Base-by-base conservation (phyloP, 2,888 invertebrate genomes). In the Hirtodrosophila trivittata region DNA sequence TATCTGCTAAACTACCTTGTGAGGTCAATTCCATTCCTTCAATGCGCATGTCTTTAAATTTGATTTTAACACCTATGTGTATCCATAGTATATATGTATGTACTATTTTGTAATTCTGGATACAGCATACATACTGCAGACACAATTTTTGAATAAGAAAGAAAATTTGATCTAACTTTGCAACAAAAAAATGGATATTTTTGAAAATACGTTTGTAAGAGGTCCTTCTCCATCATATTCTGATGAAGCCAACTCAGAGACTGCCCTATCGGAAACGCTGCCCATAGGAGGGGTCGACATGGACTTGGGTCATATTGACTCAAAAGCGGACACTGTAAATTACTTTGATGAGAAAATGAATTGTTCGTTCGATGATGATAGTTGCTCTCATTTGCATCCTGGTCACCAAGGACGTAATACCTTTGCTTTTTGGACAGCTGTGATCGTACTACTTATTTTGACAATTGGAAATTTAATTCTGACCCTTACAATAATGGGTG, bases 401-500 rank as follows among this genome's bases (percentile, higher is more conserved):
- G 67, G 66, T 0, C 75, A 66, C 8, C 78, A 86, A 43, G 87
- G 81, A 16, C 83, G 90, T n/a, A 90, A 91, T 21, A 89, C 94
- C 0, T 94, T 95, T 77, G 94, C 94, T 0, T 95, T 97, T 85
- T 97, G 97, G 97, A 94, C 94, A 0, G 91, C 96, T 8, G 94
- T 96, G 26, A 92, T 92, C 39, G 90, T 95, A 30, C 89, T 96
- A 5, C 93, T 95, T 51, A 90, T 95, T 5, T 90, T 97, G 13
- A 95, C 95, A 0, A 92, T 96, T 35, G 96, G 95, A 8, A 97
- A 97, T 91, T 92, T 97, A 46, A 91, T 96, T 32, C 91, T 97
- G 1, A 97, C 96, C 0, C 92, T 96, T 33, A 95, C 95, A 0
- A 95, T 97, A 49, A 92, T 97, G 55, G 94, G 95, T 5, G 96